Base-by-base conservation (phyloP, 2,113 vertebrate species). In the Falcunculus frontatus region DNA sequence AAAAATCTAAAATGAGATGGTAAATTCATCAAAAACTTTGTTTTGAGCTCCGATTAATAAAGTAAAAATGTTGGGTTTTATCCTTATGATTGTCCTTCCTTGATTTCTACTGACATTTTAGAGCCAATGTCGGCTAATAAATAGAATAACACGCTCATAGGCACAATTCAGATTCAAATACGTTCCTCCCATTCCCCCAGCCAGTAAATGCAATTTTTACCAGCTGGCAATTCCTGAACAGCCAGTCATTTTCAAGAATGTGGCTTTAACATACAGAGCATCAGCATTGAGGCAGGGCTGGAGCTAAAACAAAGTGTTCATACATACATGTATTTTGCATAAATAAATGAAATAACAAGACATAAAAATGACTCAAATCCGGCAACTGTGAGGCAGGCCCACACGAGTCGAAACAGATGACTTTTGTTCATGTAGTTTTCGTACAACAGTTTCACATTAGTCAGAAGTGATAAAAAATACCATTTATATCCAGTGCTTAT, bases 401-500 rank as follows among this genome's bases (percentile, higher is more conserved):
- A 98, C 98, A 98, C 98, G 98, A 99, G 98, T 99, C 99, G 97
- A 98, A 98, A 98, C 98, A 98, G 98, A 99, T 98, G 98, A 98
- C 98, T 98, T 99, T 99, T 99, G 99, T 99, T 99, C 98, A 97
- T 99, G 98, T 98, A 97, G 98, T 98, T 98, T 98, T 99, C 97
- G 97, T 99, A 99, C 98, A 98, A 99, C 98, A 99, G 98, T 98
- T 99, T 99, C 99, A 99, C 99, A 99, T 99, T 99, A 99, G 98
- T 99, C 99, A 99, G 99, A 99, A 99, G 99, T 98, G 99, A 99
- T 99, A 99, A 99, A 98, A 99, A 99, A 99, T 99, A 99, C 99
- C 99, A 99, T 99, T 99, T 99, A 99, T 99, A 99, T 99, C 99
- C 99, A 99, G 99, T 99, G 99, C 99, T 99, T 99, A 98, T 98